Base-by-base conservation (phyloP, 1,140 invertebrate species). In the Colletes gigas region DNA sequence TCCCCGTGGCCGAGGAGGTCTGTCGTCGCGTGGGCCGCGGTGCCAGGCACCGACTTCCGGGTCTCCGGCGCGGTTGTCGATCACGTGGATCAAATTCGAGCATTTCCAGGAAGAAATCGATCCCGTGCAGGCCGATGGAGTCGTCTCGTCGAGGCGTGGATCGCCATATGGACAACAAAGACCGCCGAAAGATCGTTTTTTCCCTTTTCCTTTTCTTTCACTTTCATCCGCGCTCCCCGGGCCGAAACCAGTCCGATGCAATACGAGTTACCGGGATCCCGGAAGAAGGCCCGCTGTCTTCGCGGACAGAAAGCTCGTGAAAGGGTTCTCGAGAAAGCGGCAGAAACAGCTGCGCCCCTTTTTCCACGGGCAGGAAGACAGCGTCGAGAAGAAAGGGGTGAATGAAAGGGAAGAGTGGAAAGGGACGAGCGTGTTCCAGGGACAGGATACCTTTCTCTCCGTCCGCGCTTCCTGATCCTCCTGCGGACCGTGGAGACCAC, bases 21-120 rank as follows among this genome's bases (percentile, higher is more conserved):
- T 17, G 44, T 57, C 19, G 62, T 73, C 73, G 84, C 79, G 83
- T 85, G 79, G 83, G 79, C 30, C 74, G 79, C 67, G 47, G 9
- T 55, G 59, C 72, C 66, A 41, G 57, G 72, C 52, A 39, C 4
- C 80, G 67, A 85, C 88, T 89, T 89, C 87, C 88, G 88, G 85
- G 76, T 83, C 78, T 73, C 67, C 72, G 39, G 8, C 17, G 41
- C 44, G 60, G 41, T 57, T 78, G 71, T 69, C 80, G 76, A 88
- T 88, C 73, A 70, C 60, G 41, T 73, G 69, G 77, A 88, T 86
- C 72, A 81, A 88, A 88, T 88, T 84, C 80, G 73, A 83, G 5
- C 65, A 70, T 86, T 89, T 88, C 82, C 86, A 78, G 82, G 84
- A 90, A 90, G 85, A 81, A 88, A 88, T 88, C 85, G 85, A 90